Conservation (phyloP, 2,797 vertebrate genomes). For the Sebastiscus albofasciatus region DNA sequence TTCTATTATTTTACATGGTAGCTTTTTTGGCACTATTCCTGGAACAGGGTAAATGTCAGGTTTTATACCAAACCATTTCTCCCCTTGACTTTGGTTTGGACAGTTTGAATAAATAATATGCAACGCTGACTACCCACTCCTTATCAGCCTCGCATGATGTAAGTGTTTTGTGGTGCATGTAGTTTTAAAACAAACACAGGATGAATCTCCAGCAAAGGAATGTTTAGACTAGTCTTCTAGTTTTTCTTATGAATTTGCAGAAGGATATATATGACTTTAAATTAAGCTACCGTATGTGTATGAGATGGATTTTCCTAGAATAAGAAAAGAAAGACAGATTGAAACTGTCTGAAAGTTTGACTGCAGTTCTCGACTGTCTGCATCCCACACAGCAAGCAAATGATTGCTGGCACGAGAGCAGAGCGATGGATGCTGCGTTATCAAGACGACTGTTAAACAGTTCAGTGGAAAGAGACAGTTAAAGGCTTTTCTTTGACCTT, state of each 20-base stretch:
- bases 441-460: constrained; percentile 67
- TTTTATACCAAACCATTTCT: constrained; percentile 73
- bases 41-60: constrained; percentile 81
- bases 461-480: constrained; percentile 76
- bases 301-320: constrained; percentile 13
- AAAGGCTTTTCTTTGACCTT: constrained; percentile 65
- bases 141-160: constrained; percentile 39
- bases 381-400: constrained; percentile 68
- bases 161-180: constrained; percentile 13
- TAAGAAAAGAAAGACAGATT: constrained; percentile 37
- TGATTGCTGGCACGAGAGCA: constrained; percentile 49
- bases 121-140: constrained; percentile 7
- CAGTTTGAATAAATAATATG: constrained; percentile 49
- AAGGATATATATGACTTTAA: not conserved
- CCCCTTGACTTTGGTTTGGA: constrained; percentile 58
- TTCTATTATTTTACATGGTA: constrained; percentile 79
- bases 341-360: constrained; percentile 54
- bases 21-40: constrained; percentile 68
- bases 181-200: constrained; percentile 39
- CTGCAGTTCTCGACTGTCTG: constrained; percentile 41
- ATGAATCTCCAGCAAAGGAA: not conserved
- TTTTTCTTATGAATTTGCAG: not conserved
- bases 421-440: constrained; percentile 55
- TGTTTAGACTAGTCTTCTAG: not conserved
- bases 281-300: not conserved